Percentiles rank a stretch among this genome's conserved stretches.
Evolutionary conservation across 2,113 vertebrate species (phyloP).

Genomic region (Montifringilla adamsi): DNA sequence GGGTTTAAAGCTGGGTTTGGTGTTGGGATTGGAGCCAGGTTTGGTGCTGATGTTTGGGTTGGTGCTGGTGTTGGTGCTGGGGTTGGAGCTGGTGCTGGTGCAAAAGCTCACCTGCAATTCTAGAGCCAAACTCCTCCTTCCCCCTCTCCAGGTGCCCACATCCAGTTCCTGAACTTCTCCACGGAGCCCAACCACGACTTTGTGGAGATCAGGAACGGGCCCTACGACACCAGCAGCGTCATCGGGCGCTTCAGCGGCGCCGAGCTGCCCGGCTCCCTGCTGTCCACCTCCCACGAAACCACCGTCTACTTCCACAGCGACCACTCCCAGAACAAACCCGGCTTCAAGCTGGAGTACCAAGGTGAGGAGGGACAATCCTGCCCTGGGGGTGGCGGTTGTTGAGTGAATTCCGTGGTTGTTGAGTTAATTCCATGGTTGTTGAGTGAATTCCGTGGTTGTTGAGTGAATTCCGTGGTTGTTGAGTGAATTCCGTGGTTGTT

Average conservation of each 20-base stretch:
- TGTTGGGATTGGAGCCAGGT: too few species aligned
- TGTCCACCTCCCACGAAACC: conserved; percentile 93
- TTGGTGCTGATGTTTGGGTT: accelerated
- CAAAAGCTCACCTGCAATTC: not conserved
- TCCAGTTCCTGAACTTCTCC: conserved; percentile 97
- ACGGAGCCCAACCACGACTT: conserved; percentile 97
- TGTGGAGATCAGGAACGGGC: conserved; percentile 92
- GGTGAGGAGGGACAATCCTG: conserved; percentile 62
- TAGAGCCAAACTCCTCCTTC: not conserved
- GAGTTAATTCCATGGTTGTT: too few species aligned
- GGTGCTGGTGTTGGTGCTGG: not conserved
- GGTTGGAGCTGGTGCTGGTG: accelerated
- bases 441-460: too few species aligned
- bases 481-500: too few species aligned
- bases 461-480: too few species aligned
- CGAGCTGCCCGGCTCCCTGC: conserved; percentile 83
- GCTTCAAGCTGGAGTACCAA: conserved; percentile 95
- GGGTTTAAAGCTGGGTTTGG: too few species aligned
- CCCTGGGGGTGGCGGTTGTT: not conserved
- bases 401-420: too few species aligned
- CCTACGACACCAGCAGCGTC: conserved; percentile 89
- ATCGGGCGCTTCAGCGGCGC: conserved; percentile 92
- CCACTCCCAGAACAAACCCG: conserved; percentile 96
- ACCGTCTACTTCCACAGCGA: conserved; percentile 95
- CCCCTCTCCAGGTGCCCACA: conserved; percentile 82